phyloP scores from a whole-genome alignment of 2,888 invertebrate species.

The Chalcosyrphus nemorum region DNA sequence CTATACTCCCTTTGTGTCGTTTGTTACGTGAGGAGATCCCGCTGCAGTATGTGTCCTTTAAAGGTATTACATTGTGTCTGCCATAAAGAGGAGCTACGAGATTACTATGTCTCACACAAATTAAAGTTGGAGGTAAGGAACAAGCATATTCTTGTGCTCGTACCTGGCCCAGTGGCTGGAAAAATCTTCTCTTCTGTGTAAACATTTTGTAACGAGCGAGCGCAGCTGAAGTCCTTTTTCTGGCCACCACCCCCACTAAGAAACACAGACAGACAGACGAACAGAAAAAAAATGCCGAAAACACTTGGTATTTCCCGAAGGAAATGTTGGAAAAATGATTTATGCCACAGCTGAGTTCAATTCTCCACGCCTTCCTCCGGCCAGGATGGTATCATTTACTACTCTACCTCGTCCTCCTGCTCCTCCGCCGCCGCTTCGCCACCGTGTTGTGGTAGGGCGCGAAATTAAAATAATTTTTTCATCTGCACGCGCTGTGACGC shows the following conservation, averaged over 20 bases:
- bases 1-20: background rate
- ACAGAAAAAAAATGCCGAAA: constrained; percentile 21
- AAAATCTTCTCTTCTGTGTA: constrained; percentile 37
- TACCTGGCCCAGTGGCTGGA: constrained; percentile 25
- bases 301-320: constrained; percentile 65
- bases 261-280: background rate
- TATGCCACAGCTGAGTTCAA: constrained; percentile 66
- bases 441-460: constrained; percentile 33
- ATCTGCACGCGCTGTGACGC: constrained; percentile 62
- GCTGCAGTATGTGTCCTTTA: constrained; percentile 21
- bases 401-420: constrained; percentile 1
- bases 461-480: constrained; percentile 71
- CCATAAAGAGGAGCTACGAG: constrained; percentile 44
- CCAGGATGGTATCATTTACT: constrained; percentile 33
- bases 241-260: background rate
- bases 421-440: no score
- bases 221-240: constrained; percentile 1
- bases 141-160: constrained; percentile 23
- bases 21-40: background rate
- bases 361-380: constrained; percentile 29
- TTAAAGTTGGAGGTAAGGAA: constrained; percentile 9
- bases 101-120: constrained; percentile 30
- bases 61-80: constrained; percentile 44
- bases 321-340: constrained; percentile 69
- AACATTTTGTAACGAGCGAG: constrained; percentile 54